Evolutionary conservation across 37 sponge, comb jelly and placozoan species (phyloP).

Genomic region (Amphimedon queenslandica): DNA sequence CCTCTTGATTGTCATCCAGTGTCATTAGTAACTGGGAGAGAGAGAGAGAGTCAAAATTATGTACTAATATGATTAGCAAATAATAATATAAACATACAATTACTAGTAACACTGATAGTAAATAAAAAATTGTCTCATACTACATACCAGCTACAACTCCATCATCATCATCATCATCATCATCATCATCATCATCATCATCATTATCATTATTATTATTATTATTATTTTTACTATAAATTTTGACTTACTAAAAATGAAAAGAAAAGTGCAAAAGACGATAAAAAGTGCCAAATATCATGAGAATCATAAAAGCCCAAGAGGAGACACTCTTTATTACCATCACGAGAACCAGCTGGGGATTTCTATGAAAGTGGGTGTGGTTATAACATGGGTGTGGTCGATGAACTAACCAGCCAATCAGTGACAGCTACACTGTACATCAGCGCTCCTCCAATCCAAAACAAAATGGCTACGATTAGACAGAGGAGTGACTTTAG

Average conservation of each 20-base stretch:
- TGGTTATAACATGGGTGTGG: too few species aligned
- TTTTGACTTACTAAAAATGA: constrained; percentile 67
- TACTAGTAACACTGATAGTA: too few species aligned
- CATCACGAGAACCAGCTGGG: constrained; percentile 64
- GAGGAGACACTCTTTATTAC: constrained; percentile 60
- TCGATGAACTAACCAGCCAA: constrained; percentile 14
- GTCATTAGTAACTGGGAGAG: constrained; percentile 6
- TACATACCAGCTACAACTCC: too few species aligned
- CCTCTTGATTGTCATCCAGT: constrained; percentile 5
- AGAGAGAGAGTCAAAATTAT: too few species aligned
- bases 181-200: too few species aligned
- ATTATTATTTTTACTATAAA: too few species aligned
- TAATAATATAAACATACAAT: too few species aligned
- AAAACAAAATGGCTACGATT: constrained; percentile 22
- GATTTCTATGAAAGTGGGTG: constrained; percentile 22
- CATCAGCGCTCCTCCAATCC: constrained; percentile 3
- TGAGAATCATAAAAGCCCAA: constrained; percentile 84
- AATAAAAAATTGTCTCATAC: too few species aligned
- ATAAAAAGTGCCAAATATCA: constrained; percentile 92
- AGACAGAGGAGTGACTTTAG: constrained; percentile 24
- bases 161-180: too few species aligned
- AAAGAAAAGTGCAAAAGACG: constrained; percentile 89
- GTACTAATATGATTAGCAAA: too few species aligned
- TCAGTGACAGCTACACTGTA: neutral
- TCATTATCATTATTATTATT: too few species aligned